These are phyloP conservation scores for Anhinga rufa DNA, from an alignment of 2,113 vertebrate species.

Conservation along the genomic window DNA sequence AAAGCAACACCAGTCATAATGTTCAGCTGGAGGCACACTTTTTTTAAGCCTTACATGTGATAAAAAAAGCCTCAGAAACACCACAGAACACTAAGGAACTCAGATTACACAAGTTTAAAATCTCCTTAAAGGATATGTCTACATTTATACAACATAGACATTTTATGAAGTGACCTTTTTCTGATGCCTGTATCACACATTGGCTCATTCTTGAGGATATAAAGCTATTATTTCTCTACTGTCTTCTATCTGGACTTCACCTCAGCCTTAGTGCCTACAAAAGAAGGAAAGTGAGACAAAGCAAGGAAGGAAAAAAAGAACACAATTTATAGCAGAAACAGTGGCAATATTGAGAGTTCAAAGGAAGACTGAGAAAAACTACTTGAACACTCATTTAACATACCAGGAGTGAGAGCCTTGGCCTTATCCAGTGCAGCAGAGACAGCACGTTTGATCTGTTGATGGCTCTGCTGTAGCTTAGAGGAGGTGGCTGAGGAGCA, in stretches of 20 bases:
- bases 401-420: background rate
- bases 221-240: slow-evolving; percentile 39
- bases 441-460: background rate
- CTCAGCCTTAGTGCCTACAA: slow-evolving; percentile 43
- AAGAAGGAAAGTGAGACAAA: slow-evolving; percentile 39
- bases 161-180: slow-evolving; percentile 22
- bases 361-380: background rate
- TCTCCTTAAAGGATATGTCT: background rate
- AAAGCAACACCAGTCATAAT: background rate
- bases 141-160: background rate
- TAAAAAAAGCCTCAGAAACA: background rate
- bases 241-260: slow-evolving; percentile 43
- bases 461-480: background rate
- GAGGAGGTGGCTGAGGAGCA: background rate
- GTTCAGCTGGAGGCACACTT: background rate
- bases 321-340: background rate
- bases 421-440: background rate
- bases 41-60: background rate
- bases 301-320: background rate
- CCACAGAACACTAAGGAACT: background rate
- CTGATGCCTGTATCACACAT: slow-evolving; percentile 14
- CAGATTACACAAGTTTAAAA: background rate
- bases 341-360: background rate
- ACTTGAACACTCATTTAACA: background rate
- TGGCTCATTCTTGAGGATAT: slow-evolving; percentile 25